Base-by-base conservation (phyloP, 2,888 invertebrate species). In the Agriopis marginaria region DNA sequence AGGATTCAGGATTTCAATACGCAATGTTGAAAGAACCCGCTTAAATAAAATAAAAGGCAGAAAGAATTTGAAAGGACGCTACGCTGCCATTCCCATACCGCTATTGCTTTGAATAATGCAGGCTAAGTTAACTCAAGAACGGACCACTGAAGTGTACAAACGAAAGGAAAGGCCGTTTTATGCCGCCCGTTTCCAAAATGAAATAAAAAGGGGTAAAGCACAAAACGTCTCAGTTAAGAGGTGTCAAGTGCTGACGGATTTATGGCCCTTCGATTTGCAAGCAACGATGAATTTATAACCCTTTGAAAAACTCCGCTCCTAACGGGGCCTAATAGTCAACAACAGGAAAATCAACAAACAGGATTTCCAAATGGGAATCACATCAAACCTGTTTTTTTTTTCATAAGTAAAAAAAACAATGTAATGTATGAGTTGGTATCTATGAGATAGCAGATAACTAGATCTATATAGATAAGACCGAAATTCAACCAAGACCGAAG, bases 151-250 rank as follows among this genome's bases (percentile, higher is more conserved):
- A 58, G 58, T 63, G 50, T 44, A 64, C 49, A 64, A 55, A 55
- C 40, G 39, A 64, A 64, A 55, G 45, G 45, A 56, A 49, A 65
- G n/a, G 53, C 53, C 50, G 60, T 23, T 65, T 69, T 56, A 60
- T 61, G 49, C 65, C 62, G 47, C 53, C 62, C 53, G 53, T 65
- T 51, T 56, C 45, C 62, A 42, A 62, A 70, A 62, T 70, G 53
- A 70, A 60, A 68, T 68, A 68, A 58, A 68, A 69, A 62, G 55
- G 66, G 65, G 42, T 56, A 51, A 65, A 56, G 58, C 62, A 70
- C 65, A 65, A 66, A 69, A 62, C 65, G 58, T 58, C 62, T 62
- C 53, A 58, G 62, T 62, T 51, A 70, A 65, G 53, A 62, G 68
- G 62, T 62, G 62, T 70, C 62, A 65, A 62, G 69, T 42, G 62